These are phyloP conservation scores for Cyphomyrus plagiostoma DNA, from an alignment of 2,113 vertebrate species.

Conservation along the genomic window DNA sequence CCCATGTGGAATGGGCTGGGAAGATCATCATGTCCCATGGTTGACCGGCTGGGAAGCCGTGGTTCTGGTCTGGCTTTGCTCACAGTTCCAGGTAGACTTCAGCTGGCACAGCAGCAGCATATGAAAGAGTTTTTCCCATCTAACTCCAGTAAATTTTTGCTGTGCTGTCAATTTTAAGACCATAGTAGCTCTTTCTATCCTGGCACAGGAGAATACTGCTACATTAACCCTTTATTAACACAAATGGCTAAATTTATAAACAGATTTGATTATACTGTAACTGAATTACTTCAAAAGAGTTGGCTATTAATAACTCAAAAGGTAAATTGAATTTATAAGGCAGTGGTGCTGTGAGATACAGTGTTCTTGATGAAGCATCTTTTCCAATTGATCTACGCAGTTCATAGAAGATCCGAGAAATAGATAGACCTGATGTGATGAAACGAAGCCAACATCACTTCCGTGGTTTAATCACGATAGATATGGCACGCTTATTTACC, in stretches of 20 bases:
- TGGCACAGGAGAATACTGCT: neutral
- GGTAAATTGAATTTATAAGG: neutral
- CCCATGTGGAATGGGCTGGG: too few species aligned
- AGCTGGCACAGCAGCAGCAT: neutral
- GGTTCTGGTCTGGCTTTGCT: neutral
- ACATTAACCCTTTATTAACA: neutral
- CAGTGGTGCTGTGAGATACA: neutral
- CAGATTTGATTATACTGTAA: neutral
- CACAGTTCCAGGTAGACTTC: neutral
- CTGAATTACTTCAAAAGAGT: neutral
- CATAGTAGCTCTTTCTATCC: neutral
- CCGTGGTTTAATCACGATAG: neutral
- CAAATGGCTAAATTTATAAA: neutral
- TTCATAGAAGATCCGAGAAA: neutral
- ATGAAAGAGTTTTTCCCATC: neutral
- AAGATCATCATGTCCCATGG: too few species aligned
- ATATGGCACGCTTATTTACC: neutral
- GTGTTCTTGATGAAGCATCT: neutral
- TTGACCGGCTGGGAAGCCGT: too few species aligned
- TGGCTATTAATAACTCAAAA: neutral
- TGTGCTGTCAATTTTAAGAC: neutral
- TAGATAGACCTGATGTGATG: neutral
- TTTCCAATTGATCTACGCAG: neutral
- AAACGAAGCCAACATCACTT: neutral
- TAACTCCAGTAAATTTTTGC: neutral